These are phyloP conservation scores for Bergia sp. DNA, from an alignment of 92 coral and sea anemone genomes.

Conservation along the genomic window DNA sequence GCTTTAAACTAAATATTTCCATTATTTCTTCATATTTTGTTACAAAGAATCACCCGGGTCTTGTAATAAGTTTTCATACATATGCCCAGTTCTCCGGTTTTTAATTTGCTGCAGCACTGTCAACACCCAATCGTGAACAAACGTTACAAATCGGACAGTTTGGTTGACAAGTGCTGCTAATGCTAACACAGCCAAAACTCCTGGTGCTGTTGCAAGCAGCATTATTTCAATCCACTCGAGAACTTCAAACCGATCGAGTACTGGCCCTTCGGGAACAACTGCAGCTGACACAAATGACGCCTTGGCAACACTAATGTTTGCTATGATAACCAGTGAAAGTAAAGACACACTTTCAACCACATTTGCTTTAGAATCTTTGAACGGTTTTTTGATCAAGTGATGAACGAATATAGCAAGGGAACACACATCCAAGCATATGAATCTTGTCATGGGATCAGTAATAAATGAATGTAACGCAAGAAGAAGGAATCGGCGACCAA, in stretches of 20 bases:
- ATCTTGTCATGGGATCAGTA: constrained; percentile 16
- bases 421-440: constrained; percentile 23
- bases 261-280: constrained; percentile 39
- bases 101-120: background rate
- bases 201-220: background rate
- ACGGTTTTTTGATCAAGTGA: constrained; percentile 37
- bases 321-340: constrained; percentile 28
- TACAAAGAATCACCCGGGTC: background rate
- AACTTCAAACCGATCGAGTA: background rate
- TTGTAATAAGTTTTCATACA: background rate
- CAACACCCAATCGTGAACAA: background rate
- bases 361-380: constrained; percentile 40
- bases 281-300: constrained; percentile 42
- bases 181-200: background rate
- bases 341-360: constrained; percentile 36
- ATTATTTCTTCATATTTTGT: background rate
- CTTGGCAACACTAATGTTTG: constrained; percentile 46
- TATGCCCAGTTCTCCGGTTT: background rate
- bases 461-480: constrained; percentile 37
- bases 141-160: background rate
- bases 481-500: constrained; percentile 45
- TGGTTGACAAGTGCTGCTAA: background rate
- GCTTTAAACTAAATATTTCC: too few species aligned
- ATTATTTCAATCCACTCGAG: constrained; percentile 47
- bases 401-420: constrained; percentile 36